phyloP scores from a whole-genome alignment of 2,888 invertebrate species.

The Campaea margaritaria region DNA sequence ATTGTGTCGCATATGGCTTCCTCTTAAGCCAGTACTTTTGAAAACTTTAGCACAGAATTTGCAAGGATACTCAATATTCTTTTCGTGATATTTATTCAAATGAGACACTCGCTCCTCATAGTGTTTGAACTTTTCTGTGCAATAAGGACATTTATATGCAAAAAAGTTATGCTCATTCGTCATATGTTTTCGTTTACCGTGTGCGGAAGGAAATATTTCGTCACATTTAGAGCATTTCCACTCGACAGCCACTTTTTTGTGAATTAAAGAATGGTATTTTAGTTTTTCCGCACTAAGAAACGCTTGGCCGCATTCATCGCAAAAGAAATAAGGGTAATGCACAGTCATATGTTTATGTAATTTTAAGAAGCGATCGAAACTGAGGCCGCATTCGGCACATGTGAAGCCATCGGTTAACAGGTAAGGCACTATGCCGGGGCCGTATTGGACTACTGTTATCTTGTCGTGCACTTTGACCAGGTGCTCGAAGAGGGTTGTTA shows the following conservation, averaged over 20 bases:
- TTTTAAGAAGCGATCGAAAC: constrained; percentile 27
- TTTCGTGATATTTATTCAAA: constrained; percentile 62
- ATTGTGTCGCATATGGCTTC: constrained; percentile 55
- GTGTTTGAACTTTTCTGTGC: constrained; percentile 65
- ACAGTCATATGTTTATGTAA: constrained; percentile 57
- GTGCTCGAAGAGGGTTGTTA: constrained; percentile 27
- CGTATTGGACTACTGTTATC: constrained; percentile 6
- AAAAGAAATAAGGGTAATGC: constrained; percentile 62
- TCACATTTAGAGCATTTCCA: constrained; percentile 69
- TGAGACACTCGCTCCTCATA: constrained; percentile 65
- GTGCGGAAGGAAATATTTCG: constrained; percentile 57
- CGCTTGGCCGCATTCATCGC: constrained; percentile 50
- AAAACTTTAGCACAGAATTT: constrained; percentile 70
- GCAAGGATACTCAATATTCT: constrained; percentile 69
- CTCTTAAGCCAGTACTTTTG: constrained; percentile 55
- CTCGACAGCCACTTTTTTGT: constrained; percentile 11
- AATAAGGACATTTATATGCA: constrained; percentile 52
- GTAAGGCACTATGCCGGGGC: constrained; percentile 32
- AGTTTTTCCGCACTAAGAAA: constrained; percentile 22
- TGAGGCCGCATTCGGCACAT: constrained; percentile 24
- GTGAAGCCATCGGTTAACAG: constrained; percentile 22
- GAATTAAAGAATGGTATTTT: not conserved
- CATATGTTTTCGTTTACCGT: constrained; percentile 59
- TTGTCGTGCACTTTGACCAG: constrained; percentile 28
- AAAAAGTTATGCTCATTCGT: constrained; percentile 57